A percentile compares a stretch with the other conserved stretches of the same genome.
phyloP scores from a whole-genome alignment of 2,888 invertebrate genomes.

The Acanthosepion lycidas region DNA sequence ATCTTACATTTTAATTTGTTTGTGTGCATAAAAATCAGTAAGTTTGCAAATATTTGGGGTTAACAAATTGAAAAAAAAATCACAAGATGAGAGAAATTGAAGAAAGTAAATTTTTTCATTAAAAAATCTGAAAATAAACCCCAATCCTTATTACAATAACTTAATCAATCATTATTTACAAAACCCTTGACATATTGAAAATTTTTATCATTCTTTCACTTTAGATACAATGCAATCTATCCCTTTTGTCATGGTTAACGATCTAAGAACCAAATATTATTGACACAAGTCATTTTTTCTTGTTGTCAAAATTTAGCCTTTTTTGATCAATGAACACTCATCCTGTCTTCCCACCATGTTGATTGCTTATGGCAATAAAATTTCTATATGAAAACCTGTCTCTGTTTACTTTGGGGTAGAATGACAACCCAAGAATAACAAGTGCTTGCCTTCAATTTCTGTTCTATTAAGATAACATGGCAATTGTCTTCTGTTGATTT shows the following conservation, averaged over 20 bases:
- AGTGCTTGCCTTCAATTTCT: not conserved
- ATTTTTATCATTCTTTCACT: not conserved
- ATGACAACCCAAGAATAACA: slow-evolving; percentile 6
- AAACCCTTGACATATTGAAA: not conserved
- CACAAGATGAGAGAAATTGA: no score
- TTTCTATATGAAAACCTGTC: not conserved
- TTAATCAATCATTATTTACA: no score
- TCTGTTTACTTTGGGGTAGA: not conserved
- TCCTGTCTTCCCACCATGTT: not conserved
- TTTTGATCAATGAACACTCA: not conserved
- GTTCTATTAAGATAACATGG: slow-evolving; percentile 1
- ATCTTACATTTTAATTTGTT: no score
- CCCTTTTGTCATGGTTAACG: not conserved
- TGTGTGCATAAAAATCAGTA: no score
- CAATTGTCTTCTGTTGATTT: not conserved
- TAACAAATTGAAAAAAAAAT: no score
- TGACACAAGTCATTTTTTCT: not conserved
- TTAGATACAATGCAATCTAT: not conserved
- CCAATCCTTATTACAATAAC: no score
- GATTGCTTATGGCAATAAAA: slow-evolving; percentile 18
- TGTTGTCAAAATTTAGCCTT: not conserved
- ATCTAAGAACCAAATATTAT: not conserved
- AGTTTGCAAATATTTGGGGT: no score
- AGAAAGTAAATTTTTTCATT: no score
- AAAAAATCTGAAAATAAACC: no score